phyloP scores from a whole-genome alignment of 2,113 vertebrate genomes.

The Fulica atra region DNA sequence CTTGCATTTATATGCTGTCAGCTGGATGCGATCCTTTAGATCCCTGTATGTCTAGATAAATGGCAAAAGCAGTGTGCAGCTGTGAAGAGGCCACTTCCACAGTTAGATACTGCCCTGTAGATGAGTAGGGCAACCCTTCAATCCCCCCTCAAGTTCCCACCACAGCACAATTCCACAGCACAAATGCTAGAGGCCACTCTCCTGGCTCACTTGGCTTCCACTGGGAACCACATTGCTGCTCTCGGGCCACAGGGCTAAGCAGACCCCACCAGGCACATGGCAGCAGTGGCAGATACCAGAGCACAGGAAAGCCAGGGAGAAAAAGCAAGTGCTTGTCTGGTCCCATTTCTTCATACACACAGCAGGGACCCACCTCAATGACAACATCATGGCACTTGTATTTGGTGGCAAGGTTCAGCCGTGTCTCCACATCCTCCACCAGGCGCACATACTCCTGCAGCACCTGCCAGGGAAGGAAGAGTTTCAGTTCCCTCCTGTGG shows the following conservation, averaged over 20 bases:
- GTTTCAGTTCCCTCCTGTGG: not conserved
- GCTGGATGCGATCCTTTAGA: constrained; percentile 90
- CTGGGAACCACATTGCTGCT: not conserved
- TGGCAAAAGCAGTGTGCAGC: constrained; percentile 26
- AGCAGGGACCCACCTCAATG: constrained; percentile 84
- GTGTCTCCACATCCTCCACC: constrained; percentile 87
- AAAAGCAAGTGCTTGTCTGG: not conserved
- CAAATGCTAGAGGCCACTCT: not conserved
- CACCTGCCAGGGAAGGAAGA: constrained; percentile 74
- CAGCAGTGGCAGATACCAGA: not conserved
- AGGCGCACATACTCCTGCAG: constrained; percentile 89
- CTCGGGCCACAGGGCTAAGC: not conserved
- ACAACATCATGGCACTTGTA: constrained; percentile 94
- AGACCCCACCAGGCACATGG: not conserved
- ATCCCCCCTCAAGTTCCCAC: not conserved
- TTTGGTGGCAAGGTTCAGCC: constrained; percentile 87
- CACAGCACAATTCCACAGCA: not conserved
- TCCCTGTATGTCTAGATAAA: constrained; percentile 86
- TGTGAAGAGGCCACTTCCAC: not conserved
- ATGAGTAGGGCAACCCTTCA: not conserved
- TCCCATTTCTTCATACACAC: not conserved
- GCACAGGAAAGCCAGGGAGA: not conserved
- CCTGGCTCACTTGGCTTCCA: not conserved
- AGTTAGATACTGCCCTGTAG: not conserved
- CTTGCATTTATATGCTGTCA: constrained; percentile 86